Base-by-base conservation (phyloP, 2,888 invertebrate genomes). In the Sinohyriopsis cumingii region DNA sequence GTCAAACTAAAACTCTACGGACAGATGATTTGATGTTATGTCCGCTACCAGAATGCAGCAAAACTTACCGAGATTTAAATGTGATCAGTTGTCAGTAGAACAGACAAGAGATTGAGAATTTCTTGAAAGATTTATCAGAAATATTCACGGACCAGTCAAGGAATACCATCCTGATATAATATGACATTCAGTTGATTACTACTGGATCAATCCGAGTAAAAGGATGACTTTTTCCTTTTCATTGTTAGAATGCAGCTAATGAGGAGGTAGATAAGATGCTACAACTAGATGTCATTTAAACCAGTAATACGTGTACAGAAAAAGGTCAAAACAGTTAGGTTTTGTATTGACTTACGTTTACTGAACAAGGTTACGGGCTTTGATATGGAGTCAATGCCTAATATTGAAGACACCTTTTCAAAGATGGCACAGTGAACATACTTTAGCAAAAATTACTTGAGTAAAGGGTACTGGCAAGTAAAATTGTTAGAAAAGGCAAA, bases 401-500 rank as follows among this genome's bases (percentile, higher is more conserved):
- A 77, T 55, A 33, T 68, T 15, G 82, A 81, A 15, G 72, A 74
- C 22, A 76, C 82, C 4, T 79, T 81, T 76, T 65, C 68, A 4
- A 72, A 76, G 24, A 25, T 79, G 1, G 54, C 71, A 5, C 56
- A 60, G 7, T 59, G 64, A 45, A 76, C 69, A 59, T 81, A 71
- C 68, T 69, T 81, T 59, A 63, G 71, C 4, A 77, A 72, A 55
- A 28, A 79, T 20, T 76, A 78, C 67, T 45, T 81, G 6, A 57
- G 70, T 2, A 78, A 81, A 59, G 81, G 78, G 1, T 79, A 79
- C 59, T 81, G 77, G 80, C 80, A 82, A 55, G 57, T 81, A 18
- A 66, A 69, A 18, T 25, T 79, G 64, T 54, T 55, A 2, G 63
- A 68, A 19, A 24, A 59, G 20, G 55, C 73, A 18, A 75, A 72